Percentiles rank a stretch among this genome's conserved stretches.
These are phyloP conservation scores for Rhinichthys klamathensis DNA, from an alignment of 2,113 vertebrate genomes.

Conservation along the genomic window DNA sequence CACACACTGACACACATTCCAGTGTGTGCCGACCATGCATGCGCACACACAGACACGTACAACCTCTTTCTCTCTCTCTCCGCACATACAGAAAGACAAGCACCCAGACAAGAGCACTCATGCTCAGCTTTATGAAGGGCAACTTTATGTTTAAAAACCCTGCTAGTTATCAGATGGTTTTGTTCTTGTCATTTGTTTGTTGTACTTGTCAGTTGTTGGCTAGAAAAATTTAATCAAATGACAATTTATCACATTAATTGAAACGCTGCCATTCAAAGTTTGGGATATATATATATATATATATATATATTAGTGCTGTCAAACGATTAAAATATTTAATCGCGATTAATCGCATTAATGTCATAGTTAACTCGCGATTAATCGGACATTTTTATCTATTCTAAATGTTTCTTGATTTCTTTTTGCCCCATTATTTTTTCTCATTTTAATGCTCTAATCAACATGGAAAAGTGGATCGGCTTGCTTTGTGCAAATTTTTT, in stretches of 20 bases:
- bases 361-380: too few relatives aligned
- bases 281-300: too few relatives aligned
- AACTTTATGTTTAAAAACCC: not conserved
- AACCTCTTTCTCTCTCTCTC: not conserved
- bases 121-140: conserved; percentile 17
- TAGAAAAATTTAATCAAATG: not conserved
- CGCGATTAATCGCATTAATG: too few relatives aligned
- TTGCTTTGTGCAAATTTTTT: too few relatives aligned
- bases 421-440: too few relatives aligned
- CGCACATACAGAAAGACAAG: not conserved
- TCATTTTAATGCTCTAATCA: too few relatives aligned
- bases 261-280: not conserved
- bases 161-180: not conserved
- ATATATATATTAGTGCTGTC: too few relatives aligned
- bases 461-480: too few relatives aligned
- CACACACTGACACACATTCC: conserved; percentile 29
- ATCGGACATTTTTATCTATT: too few relatives aligned
- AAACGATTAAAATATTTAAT: too few relatives aligned
- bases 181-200: not conserved
- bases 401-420: too few relatives aligned
- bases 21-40: not conserved
- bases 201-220: too few relatives aligned
- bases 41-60: not conserved
- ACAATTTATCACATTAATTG: not conserved
- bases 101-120: not conserved